phyloP scores from a whole-genome alignment of 2,113 vertebrate genomes.

The Glaucidium brasilianum region DNA sequence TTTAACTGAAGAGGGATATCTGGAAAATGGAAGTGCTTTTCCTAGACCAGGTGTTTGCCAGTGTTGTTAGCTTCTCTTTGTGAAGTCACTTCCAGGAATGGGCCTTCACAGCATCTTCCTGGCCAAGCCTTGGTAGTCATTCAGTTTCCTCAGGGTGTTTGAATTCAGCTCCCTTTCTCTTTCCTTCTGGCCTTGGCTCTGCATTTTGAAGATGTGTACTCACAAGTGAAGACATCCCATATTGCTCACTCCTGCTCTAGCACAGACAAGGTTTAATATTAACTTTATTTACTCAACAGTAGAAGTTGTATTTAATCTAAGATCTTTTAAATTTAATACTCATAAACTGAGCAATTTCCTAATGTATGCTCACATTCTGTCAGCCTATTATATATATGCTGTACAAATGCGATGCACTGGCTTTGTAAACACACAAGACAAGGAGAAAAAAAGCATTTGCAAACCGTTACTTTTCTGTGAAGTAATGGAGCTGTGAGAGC shows the following conservation, averaged over 20 bases:
- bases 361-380: background rate
- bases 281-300: background rate
- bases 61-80: background rate
- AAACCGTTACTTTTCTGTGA: background rate
- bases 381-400: background rate
- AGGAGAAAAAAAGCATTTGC: background rate
- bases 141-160: background rate
- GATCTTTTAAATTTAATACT: background rate
- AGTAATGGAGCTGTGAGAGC: background rate
- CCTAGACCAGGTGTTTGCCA: background rate
- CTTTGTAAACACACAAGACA: background rate
- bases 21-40: background rate
- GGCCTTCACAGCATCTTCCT: background rate
- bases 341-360: background rate
- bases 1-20: background rate
- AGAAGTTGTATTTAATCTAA: background rate
- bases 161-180: background rate
- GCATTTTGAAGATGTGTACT: background rate
- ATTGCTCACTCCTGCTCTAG: background rate
- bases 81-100: background rate
- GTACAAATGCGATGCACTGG: background rate
- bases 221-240: background rate
- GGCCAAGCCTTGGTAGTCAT: background rate
- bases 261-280: background rate
- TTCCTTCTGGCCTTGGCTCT: background rate